A percentile compares a stretch with the other conserved stretches of the same genome.
Evolutionary conservation across 2,888 invertebrate genomes (phyloP).

Genomic region (Trachelus troglodyta): DNA sequence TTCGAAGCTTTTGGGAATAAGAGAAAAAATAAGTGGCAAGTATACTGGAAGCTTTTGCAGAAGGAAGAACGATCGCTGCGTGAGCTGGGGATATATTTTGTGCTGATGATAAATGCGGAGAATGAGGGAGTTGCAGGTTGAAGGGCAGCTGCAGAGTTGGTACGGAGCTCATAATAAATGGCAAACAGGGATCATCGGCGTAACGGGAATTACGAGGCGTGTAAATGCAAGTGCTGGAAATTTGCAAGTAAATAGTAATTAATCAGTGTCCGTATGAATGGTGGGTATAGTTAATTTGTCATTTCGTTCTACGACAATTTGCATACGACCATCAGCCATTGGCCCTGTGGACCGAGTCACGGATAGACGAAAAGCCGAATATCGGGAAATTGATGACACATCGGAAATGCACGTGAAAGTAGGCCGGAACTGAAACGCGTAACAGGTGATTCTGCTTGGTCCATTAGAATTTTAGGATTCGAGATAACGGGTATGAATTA

Average conservation of each 20-base stretch:
- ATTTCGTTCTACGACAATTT: slow-evolving; percentile 57
- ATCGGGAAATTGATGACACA: slow-evolving; percentile 7
- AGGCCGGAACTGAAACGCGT: neutral
- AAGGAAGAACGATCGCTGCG: neutral
- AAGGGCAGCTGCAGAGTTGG: neutral
- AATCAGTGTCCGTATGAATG: slow-evolving; percentile 61
- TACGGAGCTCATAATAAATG: slow-evolving; percentile 51
- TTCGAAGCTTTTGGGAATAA: neutral
- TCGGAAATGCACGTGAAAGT: slow-evolving; percentile 4
- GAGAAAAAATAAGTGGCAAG: neutral
- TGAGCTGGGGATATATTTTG: neutral
- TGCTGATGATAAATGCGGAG: neutral
- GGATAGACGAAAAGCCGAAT: neutral
- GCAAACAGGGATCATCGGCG: slow-evolving; percentile 51
- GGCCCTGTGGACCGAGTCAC: neutral
- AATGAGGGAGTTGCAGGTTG: neutral
- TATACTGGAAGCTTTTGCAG: neutral
- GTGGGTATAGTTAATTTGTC: slow-evolving; percentile 58
- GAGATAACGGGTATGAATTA: neutral
- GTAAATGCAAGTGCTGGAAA: slow-evolving; percentile 55
- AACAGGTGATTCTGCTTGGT: neutral
- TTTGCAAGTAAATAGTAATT: slow-evolving; percentile 66
- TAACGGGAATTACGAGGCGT: slow-evolving; percentile 39
- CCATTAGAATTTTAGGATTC: neutral
- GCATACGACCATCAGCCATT: slow-evolving; percentile 37